Evolutionary conservation across 2,113 vertebrate genomes (phyloP), one percentile per base, ranked within the genome.

Genomic region (Eulemur rufifrons): DNA sequence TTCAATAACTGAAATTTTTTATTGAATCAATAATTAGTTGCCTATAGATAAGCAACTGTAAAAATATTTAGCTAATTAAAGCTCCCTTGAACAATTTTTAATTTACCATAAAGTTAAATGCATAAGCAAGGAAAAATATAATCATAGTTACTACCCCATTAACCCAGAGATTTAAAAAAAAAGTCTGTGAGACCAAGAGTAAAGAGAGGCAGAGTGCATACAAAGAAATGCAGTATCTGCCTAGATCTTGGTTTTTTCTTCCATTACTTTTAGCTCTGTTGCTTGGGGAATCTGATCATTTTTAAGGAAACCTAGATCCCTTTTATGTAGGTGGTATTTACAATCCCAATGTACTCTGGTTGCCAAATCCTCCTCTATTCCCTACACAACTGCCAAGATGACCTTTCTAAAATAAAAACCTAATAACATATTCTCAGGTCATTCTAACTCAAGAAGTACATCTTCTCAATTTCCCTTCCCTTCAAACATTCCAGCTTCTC

Each of bases 51-150:
- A 66, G 12, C 63, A 90, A 34, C 59, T 74, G 63, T 39, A 37
- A 95, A 89, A 91, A 87, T 63, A n/a, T 59, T 74, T 96, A 92
- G 63, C 20, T 59, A 91, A 76, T 61, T 10, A 89, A 94, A 74
- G 3, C 1, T 86, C 15, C 25, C 23, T 92, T 83, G 52, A 73
- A 73, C 17, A 85, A 54, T 23, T 92, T 95, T 29, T 92, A 39
- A 76, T 76, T 81, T 86, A 83, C 81, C 88, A 87, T 80, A 68
- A 87, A 52, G 13, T 37, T 50, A 91, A 89, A 89, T 86, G 64
- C n/a, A 47, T 63, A 54, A 74, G 20, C 61, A 85, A 89, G 2
- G 11, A 84, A 11, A 77, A 89, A 54, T 71, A 81, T 45, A 56
- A 73, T 84, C 8, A 77, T 59, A 91, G 84, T 54, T 52, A 82